Evolutionary conservation across 2,888 invertebrate genomes (phyloP), one percentile per base, ranked within the genome.

Genomic region (Rhorus exstirpatorius): DNA sequence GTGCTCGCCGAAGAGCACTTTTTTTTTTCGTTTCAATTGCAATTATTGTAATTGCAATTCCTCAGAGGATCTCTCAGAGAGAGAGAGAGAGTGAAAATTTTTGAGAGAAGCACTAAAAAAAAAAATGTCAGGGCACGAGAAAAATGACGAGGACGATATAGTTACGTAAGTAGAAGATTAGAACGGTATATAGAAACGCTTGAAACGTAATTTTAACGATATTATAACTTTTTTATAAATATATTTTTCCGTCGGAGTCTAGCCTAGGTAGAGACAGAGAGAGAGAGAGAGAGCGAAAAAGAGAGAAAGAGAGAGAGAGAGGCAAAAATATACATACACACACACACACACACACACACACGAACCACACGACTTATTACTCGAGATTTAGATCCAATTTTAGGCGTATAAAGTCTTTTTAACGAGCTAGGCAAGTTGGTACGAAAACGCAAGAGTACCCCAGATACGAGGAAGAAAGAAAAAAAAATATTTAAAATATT

Each of bases 171-270:
- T 91, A 92, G 90, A 87, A 81, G 84, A 86, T 87, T 87, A 87
- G 88, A 86, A 89, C 84, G 86, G 84, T 90, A 90, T 86, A 91
- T 91, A 91, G 91, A n/a, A 90, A 91, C 90, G 92, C 92, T 92
- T 92, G 90, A 91, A 92, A 91, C 90, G 88, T 92, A n/a, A 92
- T 89, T 90, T 89, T 88, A 88, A 84, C 89, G 87, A 90, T 90
- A 92, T 90, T 91, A 91, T 92, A 92, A 92, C 92, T 92, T 92
- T 92, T 81, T 92, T 93, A 93, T 92, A 92, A 92, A 93, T 92
- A 93, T 93, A 93, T 93, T 92, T 93, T 92, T 93, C 90, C 92
- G 92, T 92, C 92, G 91, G 91, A 92, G 91, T 92, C 90, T 92
- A 92, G 92, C 91, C 90, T 92, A 92, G 92, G 91, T 92, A 92